Base-by-base conservation (phyloP, 2,113 vertebrate species). In the Xenopus laevis region DNA sequence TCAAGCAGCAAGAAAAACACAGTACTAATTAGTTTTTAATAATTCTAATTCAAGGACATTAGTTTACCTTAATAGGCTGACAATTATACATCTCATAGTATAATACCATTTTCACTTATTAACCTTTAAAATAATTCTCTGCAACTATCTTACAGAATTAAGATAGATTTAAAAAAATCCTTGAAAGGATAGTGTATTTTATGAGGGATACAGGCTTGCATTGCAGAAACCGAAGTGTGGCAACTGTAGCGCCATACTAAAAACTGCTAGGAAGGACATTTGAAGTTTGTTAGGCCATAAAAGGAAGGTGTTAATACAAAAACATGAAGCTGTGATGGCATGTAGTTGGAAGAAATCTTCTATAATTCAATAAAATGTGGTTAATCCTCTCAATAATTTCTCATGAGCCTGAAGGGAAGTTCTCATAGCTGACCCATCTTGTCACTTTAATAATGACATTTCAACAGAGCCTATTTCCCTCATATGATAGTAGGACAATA, bases 391-490 rank as follows among this genome's bases (percentile, higher is more conserved):
- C 44, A 13, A 21, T 69, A 55, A 44, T 47, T 50, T 67, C 27
- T 16, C 65, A 55, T 44, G 46, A 23, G 27, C 59, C 66, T 69
- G 60, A 55, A 76, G 73, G 66, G 66, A 52, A 69, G 66, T 46
- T 23, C 23, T 69, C 44, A 61, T 59, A 20, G 46, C 17, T 63
- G 73, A 61, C 72, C 64, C 65, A 53, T 52, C 72, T 75, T 75
- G 72, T 69, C 73, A 69, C 73, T 76, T 76, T 76, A 59, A 69
- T 76, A 63, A 68, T 76, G 65, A 69, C 73, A 76, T 76, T 76
- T 76, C 23, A 69, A 47, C 65, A 53, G 73, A 68, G 72, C 72
- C 47, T 61, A 46, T 61, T 68, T 30, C 30, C 27, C 65, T 33
- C 58, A 20, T 13, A 13, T 68, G 72, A 58, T 68, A 53, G 47